These are phyloP conservation scores for Eulemur mongoz DNA, from an alignment of 2,797 vertebrate genomes.

Conservation along the genomic window DNA sequence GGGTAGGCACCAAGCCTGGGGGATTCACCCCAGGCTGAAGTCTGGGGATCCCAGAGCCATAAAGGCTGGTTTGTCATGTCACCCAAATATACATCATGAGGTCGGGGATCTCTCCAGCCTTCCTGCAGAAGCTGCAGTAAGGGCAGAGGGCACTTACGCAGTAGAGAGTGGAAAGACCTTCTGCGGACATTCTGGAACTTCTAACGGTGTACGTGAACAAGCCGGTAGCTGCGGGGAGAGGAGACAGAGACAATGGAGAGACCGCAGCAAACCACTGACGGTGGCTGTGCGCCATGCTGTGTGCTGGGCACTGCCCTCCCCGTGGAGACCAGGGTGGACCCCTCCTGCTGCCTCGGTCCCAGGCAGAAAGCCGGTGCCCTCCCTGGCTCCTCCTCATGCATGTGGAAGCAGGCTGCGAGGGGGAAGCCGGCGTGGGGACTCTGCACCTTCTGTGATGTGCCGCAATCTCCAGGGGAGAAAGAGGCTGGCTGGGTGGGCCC, in stretches of 20 bases:
- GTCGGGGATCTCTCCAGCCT: background rate
- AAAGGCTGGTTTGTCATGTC: background rate
- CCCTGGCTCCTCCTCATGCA: background rate
- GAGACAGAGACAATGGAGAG: background rate
- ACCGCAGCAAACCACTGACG: rapidly evolving
- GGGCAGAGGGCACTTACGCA: constrained; percentile 62
- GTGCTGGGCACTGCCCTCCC: background rate
- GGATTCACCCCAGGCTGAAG: background rate
- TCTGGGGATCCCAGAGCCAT: background rate
- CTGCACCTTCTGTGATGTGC: no score
- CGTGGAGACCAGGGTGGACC: background rate
- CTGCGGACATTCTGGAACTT: background rate
- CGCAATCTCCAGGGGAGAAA: background rate
- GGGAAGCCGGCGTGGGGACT: no score
- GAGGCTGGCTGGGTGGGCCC: background rate
- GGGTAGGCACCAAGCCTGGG: background rate
- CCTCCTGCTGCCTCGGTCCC: background rate
- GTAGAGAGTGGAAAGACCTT: constrained; percentile 7
- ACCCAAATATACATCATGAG: background rate
- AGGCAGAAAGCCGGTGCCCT: background rate
- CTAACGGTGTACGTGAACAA: constrained; percentile 12
- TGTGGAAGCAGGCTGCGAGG: background rate
- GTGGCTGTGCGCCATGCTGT: background rate
- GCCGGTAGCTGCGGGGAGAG: constrained; percentile 34
- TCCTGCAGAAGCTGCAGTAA: background rate